Evolutionary conservation across 2,797 vertebrate genomes (phyloP), one percentile per base, ranked within the genome.

Genomic region (Taenioides sp.): DNA sequence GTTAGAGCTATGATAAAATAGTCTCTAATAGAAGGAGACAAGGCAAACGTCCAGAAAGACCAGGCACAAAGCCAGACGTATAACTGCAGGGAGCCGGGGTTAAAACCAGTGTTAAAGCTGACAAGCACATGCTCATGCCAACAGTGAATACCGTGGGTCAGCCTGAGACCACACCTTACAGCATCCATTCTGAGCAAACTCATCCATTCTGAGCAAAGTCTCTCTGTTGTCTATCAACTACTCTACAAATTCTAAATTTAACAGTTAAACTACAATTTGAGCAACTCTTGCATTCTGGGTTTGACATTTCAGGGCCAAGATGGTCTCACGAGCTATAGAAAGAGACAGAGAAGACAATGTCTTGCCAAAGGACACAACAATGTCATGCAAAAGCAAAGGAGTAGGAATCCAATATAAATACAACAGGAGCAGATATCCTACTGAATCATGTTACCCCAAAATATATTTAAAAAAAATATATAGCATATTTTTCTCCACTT

Each of bases 1-100:
- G 22, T 49, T 14, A 11, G 37, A 74, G 67, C 34, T 17, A 16
- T 49, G 62, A 74, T 70, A 54, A 78, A 71, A 60, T 52, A 55
- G n/a, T 34, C 16, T 49, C 25, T 52, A n/a, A 47, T 28, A 5
- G 3, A 47, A 77, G 69, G 67, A 37, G 6, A 69, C 17, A 12
- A 68, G 27, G 23, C 25, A 63, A 40, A 57, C 47, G 43, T 67
- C 9, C 22, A 57, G 23, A 69, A 67, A 65, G 55, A 64, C n/a
- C 18, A 57, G 22, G 31, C 49, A 31, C 1, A 60, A 72, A 55
- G 59, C 27, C 67, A 75, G 43, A 49, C 63, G 12, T 47, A 9
- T 23, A 65, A 50, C 64, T 65, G 43, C 25, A 5, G 16, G 40
- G 23, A 65, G 16, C 63, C 9, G 23, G 43, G 40, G 63, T 65